These are phyloP conservation scores for Phrynosoma platyrhinos DNA, from an alignment of 2,113 vertebrate genomes.

Conservation along the genomic window DNA sequence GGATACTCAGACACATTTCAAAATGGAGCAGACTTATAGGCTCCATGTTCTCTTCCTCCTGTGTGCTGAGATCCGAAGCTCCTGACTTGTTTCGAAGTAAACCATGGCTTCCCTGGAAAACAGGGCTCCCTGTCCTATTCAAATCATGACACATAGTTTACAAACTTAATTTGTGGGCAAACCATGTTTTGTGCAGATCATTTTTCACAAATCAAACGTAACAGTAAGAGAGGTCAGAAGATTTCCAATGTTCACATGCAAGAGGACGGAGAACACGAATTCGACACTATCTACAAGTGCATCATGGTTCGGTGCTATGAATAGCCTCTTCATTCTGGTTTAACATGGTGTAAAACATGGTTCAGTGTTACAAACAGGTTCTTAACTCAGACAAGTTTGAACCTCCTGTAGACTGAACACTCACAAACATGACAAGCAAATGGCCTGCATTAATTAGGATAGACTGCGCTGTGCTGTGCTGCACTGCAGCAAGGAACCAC, in stretches of 20 bases:
- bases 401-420: background rate
- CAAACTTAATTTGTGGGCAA: background rate
- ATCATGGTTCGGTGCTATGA: too few relatives aligned
- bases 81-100: background rate
- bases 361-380: background rate
- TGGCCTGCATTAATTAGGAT: background rate
- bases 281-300: too few relatives aligned
- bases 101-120: background rate
- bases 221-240: background rate
- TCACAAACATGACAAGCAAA: background rate
- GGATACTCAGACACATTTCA: background rate
- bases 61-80: too few relatives aligned
- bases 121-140: background rate
- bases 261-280: background rate
- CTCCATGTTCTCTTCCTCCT: background rate
- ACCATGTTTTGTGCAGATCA: background rate
- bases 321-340: background rate
- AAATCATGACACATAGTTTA: background rate
- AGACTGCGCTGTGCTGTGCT: conserved; percentile 7
- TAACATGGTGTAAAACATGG: background rate
- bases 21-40: background rate
- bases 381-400: background rate
- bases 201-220: background rate
- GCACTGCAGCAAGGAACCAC: background rate
- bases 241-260: background rate